A percentile compares a stretch with the other conserved stretches of the same genome.
phyloP scores from a whole-genome alignment of 1,140 invertebrate species.

The Diploscapter pachys region DNA sequence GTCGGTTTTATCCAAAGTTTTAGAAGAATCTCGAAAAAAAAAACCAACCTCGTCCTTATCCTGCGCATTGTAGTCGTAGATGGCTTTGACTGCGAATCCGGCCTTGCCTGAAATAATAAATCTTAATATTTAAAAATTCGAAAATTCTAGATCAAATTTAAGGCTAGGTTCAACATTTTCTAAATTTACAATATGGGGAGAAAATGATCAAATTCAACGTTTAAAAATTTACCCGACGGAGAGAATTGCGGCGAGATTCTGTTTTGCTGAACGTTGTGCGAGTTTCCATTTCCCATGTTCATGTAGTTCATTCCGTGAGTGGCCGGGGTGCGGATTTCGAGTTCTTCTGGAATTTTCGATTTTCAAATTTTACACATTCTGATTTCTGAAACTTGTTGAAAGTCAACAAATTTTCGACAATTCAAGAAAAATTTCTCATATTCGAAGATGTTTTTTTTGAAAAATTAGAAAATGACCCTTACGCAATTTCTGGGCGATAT shows the following conservation, averaged over 20 bases:
- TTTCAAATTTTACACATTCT: too few species aligned
- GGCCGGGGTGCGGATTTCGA: background rate
- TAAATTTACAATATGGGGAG: too few species aligned
- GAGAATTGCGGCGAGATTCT: too few species aligned
- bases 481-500: too few species aligned
- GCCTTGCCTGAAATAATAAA: background rate
- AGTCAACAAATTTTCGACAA: background rate
- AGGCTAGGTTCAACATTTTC: too few species aligned
- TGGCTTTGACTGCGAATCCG: conserved; percentile 70
- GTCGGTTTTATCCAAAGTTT: background rate
- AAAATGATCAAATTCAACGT: too few species aligned
- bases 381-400: background rate
- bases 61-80: conserved; percentile 95
- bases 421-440: background rate
- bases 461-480: background rate
- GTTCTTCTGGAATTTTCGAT: too few species aligned
- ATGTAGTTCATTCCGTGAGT: conserved; percentile 27
- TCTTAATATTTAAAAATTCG: too few species aligned
- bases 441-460: background rate
- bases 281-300: background rate
- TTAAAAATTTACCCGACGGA: too few species aligned
- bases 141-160: too few species aligned
- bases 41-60: conserved; percentile 77
- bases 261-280: background rate
- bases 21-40: background rate